A percentile compares a stretch with the other conserved stretches of the same genome.
phyloP scores from a whole-genome alignment of 2,797 vertebrate species.

The Acanthis flammea region DNA sequence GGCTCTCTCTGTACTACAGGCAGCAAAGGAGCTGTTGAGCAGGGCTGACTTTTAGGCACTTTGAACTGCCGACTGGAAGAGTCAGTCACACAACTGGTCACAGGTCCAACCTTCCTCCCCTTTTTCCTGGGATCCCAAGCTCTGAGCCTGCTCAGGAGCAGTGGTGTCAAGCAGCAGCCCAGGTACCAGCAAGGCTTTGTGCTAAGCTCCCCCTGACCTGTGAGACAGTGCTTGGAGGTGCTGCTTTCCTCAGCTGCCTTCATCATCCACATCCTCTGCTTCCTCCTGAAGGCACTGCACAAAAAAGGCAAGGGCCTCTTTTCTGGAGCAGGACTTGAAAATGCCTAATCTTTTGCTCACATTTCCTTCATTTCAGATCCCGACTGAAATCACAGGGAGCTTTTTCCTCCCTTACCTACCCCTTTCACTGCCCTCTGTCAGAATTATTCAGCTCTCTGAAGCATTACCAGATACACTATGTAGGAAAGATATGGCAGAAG shows the following conservation, averaged over 20 bases:
- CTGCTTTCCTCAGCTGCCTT: background rate
- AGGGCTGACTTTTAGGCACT: background rate
- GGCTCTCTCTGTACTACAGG: background rate
- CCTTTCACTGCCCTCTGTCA: background rate
- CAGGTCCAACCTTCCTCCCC: accelerated
- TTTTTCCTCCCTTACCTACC: background rate
- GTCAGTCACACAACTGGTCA: accelerated
- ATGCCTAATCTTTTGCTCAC: background rate
- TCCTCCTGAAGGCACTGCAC: background rate
- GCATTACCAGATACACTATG: background rate
- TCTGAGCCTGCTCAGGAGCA: background rate
- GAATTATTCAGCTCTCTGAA: constrained; percentile 18
- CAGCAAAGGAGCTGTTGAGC: background rate
- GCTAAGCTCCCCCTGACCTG: background rate
- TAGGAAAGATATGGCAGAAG: constrained; percentile 26
- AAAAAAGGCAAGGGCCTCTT: background rate
- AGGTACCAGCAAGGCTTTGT: background rate
- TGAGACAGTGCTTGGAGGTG: background rate
- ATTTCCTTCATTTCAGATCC: background rate
- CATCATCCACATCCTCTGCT: background rate
- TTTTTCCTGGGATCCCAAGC: background rate
- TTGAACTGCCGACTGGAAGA: background rate
- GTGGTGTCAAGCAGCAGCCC: background rate
- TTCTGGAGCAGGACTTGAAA: background rate
- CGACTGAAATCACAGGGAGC: background rate